Percentiles rank a stretch among this genome's conserved stretches.
phyloP scores from a whole-genome alignment of 2,113 vertebrate genomes.

The Halichoeres trimaculatus region DNA sequence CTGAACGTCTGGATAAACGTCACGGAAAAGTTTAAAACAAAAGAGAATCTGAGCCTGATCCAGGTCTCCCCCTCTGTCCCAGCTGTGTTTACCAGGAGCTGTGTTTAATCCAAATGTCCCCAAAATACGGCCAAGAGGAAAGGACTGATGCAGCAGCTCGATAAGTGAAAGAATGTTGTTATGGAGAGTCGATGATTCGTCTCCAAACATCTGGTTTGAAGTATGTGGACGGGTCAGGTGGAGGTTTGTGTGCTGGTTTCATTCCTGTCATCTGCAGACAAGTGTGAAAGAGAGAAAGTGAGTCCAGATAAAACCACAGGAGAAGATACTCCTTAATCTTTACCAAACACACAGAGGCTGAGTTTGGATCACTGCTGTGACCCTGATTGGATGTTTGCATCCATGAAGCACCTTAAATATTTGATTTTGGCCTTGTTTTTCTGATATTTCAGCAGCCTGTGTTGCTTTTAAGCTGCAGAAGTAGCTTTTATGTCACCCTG shows the following conservation, averaged over 20 bases:
- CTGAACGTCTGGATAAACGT: constrained; percentile 16
- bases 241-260: neutral
- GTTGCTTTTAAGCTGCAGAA: too few species aligned
- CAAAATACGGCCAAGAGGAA: constrained; percentile 7
- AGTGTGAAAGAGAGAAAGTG: neutral
- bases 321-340: too few species aligned
- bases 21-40: constrained; percentile 20
- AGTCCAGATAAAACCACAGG: too few species aligned
- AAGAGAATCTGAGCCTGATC: constrained; percentile 26
- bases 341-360: too few species aligned
- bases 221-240: neutral
- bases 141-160: neutral
- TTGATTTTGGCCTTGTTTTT: too few species aligned
- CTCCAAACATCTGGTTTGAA: constrained; percentile 51
- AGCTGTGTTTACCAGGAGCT: constrained; percentile 57
- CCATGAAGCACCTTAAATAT: too few species aligned
- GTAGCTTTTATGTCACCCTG: too few species aligned
- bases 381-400: too few species aligned
- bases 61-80: constrained; percentile 30
- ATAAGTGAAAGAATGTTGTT: neutral
- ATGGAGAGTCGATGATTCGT: constrained; percentile 6
- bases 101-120: constrained; percentile 19
- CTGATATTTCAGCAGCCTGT: too few species aligned
- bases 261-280: neutral
- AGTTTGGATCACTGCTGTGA: too few species aligned